Percentiles rank a stretch among this genome's conserved stretches.
Conservation (phyloP, 2,113 vertebrate genomes). For the Phalacrocorax aristotelis region DNA sequence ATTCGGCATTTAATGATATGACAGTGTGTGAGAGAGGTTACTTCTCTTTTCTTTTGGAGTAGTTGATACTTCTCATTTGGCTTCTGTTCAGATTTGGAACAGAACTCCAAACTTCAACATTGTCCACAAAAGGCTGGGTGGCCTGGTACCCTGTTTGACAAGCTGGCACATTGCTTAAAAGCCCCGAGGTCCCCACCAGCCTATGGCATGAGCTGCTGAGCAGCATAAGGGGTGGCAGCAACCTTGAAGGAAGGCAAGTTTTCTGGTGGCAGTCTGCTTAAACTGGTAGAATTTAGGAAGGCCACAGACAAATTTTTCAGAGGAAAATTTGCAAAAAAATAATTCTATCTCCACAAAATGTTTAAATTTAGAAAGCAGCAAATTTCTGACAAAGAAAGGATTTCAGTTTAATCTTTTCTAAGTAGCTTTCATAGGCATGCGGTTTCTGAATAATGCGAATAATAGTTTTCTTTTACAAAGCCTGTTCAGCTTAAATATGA, state of each 20-base stretch:
- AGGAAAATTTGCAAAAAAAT: neutral
- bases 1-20: neutral
- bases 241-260: neutral
- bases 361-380: neutral
- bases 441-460: conserved; percentile 17
- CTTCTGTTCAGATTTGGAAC: neutral
- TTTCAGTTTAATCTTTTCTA: neutral
- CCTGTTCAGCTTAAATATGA: conserved; percentile 31
- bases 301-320: neutral
- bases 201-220: neutral
- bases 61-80: neutral
- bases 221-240: neutral
- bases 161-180: neutral
- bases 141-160: neutral
- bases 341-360: neutral
- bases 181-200: neutral
- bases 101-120: neutral
- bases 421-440: neutral
- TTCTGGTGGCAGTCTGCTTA: neutral
- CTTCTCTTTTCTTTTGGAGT: neutral
- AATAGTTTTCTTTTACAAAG: conserved; percentile 55
- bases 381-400: neutral
- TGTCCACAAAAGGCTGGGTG: neutral
- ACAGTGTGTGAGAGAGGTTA: neutral
- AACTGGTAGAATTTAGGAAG: neutral